phyloP scores from a whole-genome alignment of 2,113 vertebrate species.

The Pituophis catenifer region DNA sequence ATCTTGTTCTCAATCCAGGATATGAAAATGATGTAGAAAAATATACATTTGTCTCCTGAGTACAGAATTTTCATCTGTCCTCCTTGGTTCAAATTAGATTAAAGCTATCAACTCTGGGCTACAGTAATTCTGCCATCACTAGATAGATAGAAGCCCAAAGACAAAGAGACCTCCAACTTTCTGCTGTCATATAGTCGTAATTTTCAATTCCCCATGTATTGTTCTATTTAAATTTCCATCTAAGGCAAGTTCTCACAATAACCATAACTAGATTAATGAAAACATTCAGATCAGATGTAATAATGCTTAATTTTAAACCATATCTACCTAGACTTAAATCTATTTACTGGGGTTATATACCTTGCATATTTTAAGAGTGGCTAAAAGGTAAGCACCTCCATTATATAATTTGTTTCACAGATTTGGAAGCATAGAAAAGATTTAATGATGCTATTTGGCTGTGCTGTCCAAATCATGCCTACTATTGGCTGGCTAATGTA shows the following conservation, averaged over 20 bases:
- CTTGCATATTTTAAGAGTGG: background rate
- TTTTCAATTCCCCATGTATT: background rate
- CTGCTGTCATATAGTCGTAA: background rate
- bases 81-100: background rate
- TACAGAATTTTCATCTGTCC: background rate
- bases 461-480: background rate
- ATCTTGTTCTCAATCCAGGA: slow-evolving; percentile 2
- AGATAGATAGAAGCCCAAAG: background rate
- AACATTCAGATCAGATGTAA: background rate
- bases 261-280: background rate
- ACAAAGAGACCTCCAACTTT: background rate
- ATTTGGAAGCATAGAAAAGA: background rate
- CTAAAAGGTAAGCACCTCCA: background rate
- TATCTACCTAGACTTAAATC: background rate
- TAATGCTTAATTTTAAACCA: background rate
- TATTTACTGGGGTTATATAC: background rate
- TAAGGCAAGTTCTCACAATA: background rate
- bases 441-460: background rate
- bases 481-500: background rate
- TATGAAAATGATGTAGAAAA: background rate
- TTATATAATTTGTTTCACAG: background rate
- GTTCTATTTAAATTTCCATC: background rate
- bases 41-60: background rate
- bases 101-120: background rate
- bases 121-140: background rate